These are phyloP conservation scores for Andrena praecox DNA, from an alignment of 2,888 invertebrate species.

Conservation along the genomic window DNA sequence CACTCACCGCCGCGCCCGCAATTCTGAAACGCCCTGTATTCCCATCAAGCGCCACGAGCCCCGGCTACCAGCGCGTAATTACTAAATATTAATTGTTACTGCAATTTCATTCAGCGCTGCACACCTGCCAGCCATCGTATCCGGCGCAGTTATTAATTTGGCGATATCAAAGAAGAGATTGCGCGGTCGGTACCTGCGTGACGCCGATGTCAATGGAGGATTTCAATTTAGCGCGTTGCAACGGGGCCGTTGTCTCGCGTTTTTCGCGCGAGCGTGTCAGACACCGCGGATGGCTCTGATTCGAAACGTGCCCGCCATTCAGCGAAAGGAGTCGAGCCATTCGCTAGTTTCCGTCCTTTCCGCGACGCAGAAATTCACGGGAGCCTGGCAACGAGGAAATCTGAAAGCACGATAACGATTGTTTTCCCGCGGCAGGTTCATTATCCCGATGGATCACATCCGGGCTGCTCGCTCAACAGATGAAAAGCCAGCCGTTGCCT, in stretches of 20 bases:
- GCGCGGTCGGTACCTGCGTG: not conserved
- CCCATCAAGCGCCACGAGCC: not conserved
- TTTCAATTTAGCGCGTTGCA: not conserved
- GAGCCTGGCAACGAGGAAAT: not conserved
- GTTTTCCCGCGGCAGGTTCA: not conserved
- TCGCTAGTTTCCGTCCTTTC: no score
- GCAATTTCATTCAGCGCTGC: not conserved
- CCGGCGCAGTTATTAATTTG: slow-evolving; percentile 15
- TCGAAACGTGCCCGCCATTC: no score
- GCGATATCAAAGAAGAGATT: slow-evolving; percentile 4
- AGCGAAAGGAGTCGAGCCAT: no score
- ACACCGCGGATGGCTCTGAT: no score
- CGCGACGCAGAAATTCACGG: no score
- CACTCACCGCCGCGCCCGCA: no score
- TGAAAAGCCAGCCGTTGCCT: not conserved
- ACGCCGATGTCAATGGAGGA: not conserved
- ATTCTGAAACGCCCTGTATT: not conserved
- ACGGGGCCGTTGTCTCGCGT: not conserved
- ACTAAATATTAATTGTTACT: slow-evolving; percentile 25
- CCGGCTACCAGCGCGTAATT: not conserved
- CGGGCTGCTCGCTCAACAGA: not conserved
- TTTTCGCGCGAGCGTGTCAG: not conserved
- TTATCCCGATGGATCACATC: slow-evolving; percentile 4
- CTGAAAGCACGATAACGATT: not conserved
- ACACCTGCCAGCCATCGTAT: not conserved